These are phyloP conservation scores for Choloepus didactylus DNA, from an alignment of 2,797 vertebrate species.

Conservation along the genomic window DNA sequence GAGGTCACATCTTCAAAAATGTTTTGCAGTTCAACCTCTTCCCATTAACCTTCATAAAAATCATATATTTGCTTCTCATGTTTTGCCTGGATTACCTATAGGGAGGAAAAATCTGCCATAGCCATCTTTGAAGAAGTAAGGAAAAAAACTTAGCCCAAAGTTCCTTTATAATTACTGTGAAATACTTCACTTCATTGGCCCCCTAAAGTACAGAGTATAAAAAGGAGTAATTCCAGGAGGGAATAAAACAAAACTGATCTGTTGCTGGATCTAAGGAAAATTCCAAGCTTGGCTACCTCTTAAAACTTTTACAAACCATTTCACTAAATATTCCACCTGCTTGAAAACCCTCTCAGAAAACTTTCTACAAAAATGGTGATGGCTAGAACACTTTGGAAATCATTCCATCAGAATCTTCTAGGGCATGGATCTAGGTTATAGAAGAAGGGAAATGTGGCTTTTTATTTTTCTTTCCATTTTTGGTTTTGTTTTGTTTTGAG, in stretches of 20 bases:
- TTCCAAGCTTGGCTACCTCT: slow-evolving; percentile 46
- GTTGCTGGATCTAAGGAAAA: slow-evolving; percentile 40
- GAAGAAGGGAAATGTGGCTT: neutral
- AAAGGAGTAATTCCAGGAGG: slow-evolving; percentile 29
- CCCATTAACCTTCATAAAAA: slow-evolving; percentile 20
- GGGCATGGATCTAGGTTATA: neutral
- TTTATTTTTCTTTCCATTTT: neutral
- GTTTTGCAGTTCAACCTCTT: slow-evolving; percentile 36
- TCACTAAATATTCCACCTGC: slow-evolving; percentile 54
- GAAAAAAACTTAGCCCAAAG: slow-evolving; percentile 59
- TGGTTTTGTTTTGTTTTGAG: neutral
- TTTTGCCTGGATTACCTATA: slow-evolving; percentile 39
- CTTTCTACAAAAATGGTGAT: neutral
- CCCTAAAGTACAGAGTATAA: slow-evolving; percentile 13
- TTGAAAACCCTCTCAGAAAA: slow-evolving; percentile 4
- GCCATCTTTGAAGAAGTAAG: slow-evolving; percentile 35
- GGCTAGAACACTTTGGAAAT: neutral
- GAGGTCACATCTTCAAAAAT: slow-evolving; percentile 6
- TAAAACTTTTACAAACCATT: slow-evolving; percentile 59
- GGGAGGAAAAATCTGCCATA: slow-evolving; percentile 11
- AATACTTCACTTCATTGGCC: slow-evolving; percentile 42
- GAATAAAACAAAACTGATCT: slow-evolving; percentile 67
- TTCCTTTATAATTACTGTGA: slow-evolving; percentile 61
- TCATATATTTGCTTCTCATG: slow-evolving; percentile 21
- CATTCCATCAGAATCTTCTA: neutral